Evolutionary conservation across 1,140 invertebrate genomes (phyloP), one percentile per base, ranked within the genome.

Genomic region (Bactericera cockerelli): DNA sequence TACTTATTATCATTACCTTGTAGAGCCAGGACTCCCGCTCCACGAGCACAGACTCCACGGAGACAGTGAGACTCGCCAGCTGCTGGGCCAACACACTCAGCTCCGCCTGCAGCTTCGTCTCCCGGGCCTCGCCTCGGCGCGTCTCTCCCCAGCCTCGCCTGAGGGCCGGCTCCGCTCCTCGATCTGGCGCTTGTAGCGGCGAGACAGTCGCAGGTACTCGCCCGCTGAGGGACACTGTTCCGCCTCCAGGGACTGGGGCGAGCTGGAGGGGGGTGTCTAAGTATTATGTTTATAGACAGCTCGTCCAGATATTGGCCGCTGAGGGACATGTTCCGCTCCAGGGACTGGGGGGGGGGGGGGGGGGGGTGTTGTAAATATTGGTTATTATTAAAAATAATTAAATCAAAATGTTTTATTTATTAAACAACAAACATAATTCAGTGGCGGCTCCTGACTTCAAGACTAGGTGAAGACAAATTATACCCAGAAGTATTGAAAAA

Each of bases 291-390:
- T n/a, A n/a, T n/a, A n/a, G n/a, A n/a, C 53, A 98, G 71, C 69
- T 98, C 93, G 71, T 97, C 92, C 54, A 98, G 74, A 72, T 98
- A 98, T 67, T 95, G 90, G 60, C 87, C 87, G 61, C 89, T 95
- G 1, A 98, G 74, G 2, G 93, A 94, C 81, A 98, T 93, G 72
- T 99, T 98, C 56, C 88, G 77, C 73, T 99, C 95, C 59, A 99
- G 74, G 59, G 85, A 82, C 81, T 89, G 72, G 65, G 79, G 78
- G 63, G 65, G 56, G n/a, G n/a, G n/a, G n/a, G n/a, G n/a, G n/a
- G n/a, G n/a, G n/a, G n/a, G n/a, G n/a, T n/a, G n/a, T n/a, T n/a
- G n/a, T n/a, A n/a, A n/a, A n/a, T n/a, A n/a, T n/a, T n/a, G n/a
- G n/a, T n/a, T n/a, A n/a, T n/a, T n/a, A n/a, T n/a, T n/a, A n/a